phyloP scores from a whole-genome alignment of 1,140 invertebrate genomes.

The Epicauta chinensis region DNA sequence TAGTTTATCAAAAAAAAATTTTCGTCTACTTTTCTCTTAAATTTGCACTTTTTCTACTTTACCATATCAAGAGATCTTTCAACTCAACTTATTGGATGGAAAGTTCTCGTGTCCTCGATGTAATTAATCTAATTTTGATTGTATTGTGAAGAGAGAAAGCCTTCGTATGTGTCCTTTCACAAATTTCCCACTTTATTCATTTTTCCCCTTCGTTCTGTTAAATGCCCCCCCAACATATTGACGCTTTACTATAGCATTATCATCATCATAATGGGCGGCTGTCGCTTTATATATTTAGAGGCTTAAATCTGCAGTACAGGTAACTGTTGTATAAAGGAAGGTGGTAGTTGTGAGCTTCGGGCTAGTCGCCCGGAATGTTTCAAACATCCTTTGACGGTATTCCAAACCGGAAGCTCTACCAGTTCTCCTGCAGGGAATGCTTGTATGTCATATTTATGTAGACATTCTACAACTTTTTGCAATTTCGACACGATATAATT shows the following conservation, averaged over 20 bases:
- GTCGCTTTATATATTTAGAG: slow-evolving; percentile 7
- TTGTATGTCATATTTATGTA: not conserved
- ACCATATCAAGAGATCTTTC: not conserved
- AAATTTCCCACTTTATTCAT: not conserved
- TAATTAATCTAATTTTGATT: slow-evolving; percentile 12
- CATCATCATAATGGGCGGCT: slow-evolving; percentile 4
- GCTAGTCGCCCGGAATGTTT: slow-evolving; percentile 12
- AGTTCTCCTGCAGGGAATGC: slow-evolving; percentile 6
- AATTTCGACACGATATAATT: too few species aligned
- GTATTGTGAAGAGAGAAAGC: not conserved
- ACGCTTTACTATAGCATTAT: not conserved
- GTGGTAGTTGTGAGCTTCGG: not conserved
- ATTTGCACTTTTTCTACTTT: not conserved
- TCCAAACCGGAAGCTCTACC: slow-evolving; percentile 8
- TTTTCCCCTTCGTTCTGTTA: too few species aligned
- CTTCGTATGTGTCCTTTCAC: not conserved
- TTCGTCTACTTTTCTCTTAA: too few species aligned
- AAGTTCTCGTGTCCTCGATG: slow-evolving; percentile 4
- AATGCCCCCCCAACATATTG: too few species aligned
- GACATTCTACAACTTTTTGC: too few species aligned
- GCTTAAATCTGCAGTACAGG: not conserved
- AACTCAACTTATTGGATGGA: not conserved
- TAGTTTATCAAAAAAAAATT: too few species aligned
- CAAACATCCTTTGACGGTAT: slow-evolving; percentile 12
- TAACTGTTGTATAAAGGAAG: slow-evolving; percentile 9